Evolutionary conservation across 2,888 invertebrate genomes (phyloP).

Genomic region (Agonopterix alstromeriana): DNA sequence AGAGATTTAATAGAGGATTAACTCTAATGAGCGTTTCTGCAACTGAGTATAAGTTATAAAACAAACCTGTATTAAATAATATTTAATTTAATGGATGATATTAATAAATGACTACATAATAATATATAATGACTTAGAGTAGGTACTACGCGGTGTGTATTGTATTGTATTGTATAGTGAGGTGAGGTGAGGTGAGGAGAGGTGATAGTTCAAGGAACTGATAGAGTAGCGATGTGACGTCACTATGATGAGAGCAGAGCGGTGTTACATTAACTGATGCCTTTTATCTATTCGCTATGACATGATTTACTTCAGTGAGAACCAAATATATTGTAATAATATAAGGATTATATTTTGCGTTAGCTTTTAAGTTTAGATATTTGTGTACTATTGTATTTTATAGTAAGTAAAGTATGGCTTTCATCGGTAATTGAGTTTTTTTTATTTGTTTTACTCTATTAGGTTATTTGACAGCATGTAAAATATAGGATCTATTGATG

Average conservation of each 20-base stretch:
- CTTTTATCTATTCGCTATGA: no score
- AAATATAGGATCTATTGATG: no score
- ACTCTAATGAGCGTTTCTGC: no score
- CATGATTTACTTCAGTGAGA: slow-evolving; percentile 45
- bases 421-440: slow-evolving; percentile 3
- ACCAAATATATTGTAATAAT: slow-evolving; percentile 57
- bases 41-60: no score
- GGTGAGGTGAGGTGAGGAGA: no score
- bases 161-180: no score
- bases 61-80: no score
- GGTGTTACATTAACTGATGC: no score
- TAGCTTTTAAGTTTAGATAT: slow-evolving; percentile 23
- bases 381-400: neutral
- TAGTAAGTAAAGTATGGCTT: slow-evolving; percentile 19
- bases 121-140: slow-evolving; percentile 8
- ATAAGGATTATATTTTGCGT: slow-evolving; percentile 12
- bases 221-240: no score
- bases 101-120: slow-evolving; percentile 11
- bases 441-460: no score
- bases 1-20: no score
- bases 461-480: no score
- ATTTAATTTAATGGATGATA: slow-evolving; percentile 5
- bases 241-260: neutral
- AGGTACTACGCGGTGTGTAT: slow-evolving; percentile 1
- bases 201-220: neutral